Conservation (phyloP, 2,797 vertebrate genomes). For the Crocodylus rhombifer region DNA sequence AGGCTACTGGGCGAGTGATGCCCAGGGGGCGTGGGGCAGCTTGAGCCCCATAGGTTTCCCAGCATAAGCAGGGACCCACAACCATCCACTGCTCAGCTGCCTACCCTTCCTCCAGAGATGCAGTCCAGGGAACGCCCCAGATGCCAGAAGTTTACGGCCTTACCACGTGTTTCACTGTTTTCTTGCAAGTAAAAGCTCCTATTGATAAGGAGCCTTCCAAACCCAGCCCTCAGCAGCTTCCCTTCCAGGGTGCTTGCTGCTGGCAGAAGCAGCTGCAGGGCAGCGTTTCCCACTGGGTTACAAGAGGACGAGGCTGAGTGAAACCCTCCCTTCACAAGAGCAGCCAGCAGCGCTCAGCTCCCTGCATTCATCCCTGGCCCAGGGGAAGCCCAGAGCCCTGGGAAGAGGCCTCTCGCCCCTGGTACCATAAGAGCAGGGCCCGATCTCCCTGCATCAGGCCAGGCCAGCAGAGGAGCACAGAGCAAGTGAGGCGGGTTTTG, state of each 20-base stretch:
- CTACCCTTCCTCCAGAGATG: too few species aligned
- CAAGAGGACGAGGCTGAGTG: neutral
- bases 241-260: neutral
- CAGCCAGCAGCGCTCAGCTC: neutral
- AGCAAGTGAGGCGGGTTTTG: constrained; percentile 2
- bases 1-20: too few species aligned
- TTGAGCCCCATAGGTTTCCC: too few species aligned
- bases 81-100: too few species aligned
- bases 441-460: too few species aligned
- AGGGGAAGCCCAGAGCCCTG: neutral
- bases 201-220: neutral
- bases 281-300: neutral
- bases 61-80: too few species aligned
- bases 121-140: neutral
- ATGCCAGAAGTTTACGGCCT: neutral
- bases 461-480: neutral
- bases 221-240: neutral
- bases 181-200: neutral
- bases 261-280: neutral
- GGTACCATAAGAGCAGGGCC: neutral
- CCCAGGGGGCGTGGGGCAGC: too few species aligned
- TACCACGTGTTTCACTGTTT: neutral
- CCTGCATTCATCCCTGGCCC: neutral
- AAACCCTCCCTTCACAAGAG: neutral
- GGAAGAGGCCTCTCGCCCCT: neutral